Conservation (phyloP, 2,797 vertebrate genomes). For the Eospalax fontanierii region DNA sequence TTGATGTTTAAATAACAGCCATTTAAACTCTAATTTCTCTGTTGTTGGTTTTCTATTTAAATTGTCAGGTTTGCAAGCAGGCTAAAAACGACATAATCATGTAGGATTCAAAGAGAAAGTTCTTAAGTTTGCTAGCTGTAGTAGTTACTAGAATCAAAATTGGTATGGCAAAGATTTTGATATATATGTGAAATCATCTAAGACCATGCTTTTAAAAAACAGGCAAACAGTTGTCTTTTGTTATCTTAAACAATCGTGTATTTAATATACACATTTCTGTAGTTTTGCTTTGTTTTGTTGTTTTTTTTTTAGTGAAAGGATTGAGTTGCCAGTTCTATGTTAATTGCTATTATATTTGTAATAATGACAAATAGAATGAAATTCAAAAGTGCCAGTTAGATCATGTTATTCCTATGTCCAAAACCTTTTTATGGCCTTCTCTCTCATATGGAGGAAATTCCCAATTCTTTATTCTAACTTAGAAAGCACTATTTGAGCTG, state of each 20-base stretch:
- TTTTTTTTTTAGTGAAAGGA: slow-evolving; percentile 29
- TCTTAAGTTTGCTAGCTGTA: slow-evolving; percentile 40
- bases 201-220: not conserved
- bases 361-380: slow-evolving; percentile 39
- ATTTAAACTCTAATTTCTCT: slow-evolving; percentile 62
- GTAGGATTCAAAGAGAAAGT: not conserved
- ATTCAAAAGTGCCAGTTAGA: slow-evolving; percentile 48
- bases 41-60: slow-evolving; percentile 48
- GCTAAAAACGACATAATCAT: slow-evolving; percentile 45
- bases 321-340: slow-evolving; percentile 33
- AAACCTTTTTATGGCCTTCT: not conserved
- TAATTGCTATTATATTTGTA: not conserved
- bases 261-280: not conserved
- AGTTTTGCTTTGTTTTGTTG: too few relatives aligned
- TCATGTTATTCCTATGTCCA: not conserved
- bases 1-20: slow-evolving; percentile 66
- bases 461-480: slow-evolving; percentile 20
- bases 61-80: slow-evolving; percentile 57
- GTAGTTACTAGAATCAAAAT: slow-evolving; percentile 22
- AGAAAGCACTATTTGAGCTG: not conserved
- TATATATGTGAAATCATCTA: not conserved
- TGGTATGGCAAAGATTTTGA: not conserved
- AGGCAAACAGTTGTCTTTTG: not conserved
- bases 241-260: slow-evolving; percentile 25
- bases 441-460: slow-evolving; percentile 28